Evolutionary conservation across 1,140 invertebrate genomes (phyloP).

Genomic region (Arctopsyche grandis): DNA sequence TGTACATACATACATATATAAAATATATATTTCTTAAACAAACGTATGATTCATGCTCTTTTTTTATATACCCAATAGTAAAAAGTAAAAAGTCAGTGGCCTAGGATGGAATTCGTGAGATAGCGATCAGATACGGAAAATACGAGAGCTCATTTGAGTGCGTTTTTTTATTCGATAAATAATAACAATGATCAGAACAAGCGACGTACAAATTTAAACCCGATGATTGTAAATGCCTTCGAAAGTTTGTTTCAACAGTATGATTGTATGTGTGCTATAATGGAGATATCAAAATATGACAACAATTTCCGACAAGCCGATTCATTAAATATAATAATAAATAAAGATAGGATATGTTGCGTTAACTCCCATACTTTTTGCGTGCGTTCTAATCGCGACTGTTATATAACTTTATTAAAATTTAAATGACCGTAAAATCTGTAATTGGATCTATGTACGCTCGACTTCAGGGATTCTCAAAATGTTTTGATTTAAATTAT

Average conservation of each 20-base stretch:
- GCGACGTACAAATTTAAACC: too few species aligned
- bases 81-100: too few species aligned
- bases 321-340: background rate
- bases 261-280: background rate
- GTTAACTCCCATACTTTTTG: background rate
- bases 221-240: too few species aligned
- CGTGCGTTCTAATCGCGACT: background rate
- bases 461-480: background rate
- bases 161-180: too few species aligned
- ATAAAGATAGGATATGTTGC: background rate
- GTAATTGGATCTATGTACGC: background rate
- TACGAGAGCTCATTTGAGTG: too few species aligned
- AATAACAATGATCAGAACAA: too few species aligned
- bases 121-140: too few species aligned
- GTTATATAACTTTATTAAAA: background rate
- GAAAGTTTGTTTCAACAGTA: background rate
- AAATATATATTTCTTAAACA: too few species aligned
- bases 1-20: too few species aligned
- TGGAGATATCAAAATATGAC: conserved; percentile 4
- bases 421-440: background rate
- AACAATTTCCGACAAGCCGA: background rate
- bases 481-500: background rate
- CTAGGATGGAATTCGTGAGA: too few species aligned
- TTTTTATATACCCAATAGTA: too few species aligned
- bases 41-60: too few species aligned